A percentile compares a stretch with the other conserved stretches of the same genome.
phyloP scores from a whole-genome alignment of 2,113 vertebrate genomes.

The Rhinolophus sinicus region DNA sequence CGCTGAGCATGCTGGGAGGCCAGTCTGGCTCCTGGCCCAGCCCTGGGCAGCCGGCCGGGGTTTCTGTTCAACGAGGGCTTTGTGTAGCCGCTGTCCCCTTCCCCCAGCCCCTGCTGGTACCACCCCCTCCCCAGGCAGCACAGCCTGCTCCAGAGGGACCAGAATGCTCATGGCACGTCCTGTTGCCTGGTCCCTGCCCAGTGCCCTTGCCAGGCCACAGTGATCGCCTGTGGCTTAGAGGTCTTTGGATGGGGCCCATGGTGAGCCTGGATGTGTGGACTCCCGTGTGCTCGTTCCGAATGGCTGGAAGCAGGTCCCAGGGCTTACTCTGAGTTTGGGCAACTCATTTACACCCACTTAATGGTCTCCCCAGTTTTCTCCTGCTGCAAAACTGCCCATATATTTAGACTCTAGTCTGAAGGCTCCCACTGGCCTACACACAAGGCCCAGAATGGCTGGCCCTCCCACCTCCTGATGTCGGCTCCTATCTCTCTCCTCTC shows the following conservation, averaged over 20 bases:
- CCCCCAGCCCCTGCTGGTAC: neutral
- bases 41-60: neutral
- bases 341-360: neutral
- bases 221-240: neutral
- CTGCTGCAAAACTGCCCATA: neutral
- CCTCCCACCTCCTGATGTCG: rapidly evolving
- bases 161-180: neutral
- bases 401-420: neutral
- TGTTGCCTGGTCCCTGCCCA: neutral
- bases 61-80: slow-evolving; percentile 50
- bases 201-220: neutral
- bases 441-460: rapidly evolving
- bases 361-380: neutral
- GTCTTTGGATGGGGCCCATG: neutral
- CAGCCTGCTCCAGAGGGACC: neutral
- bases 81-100: slow-evolving; percentile 23
- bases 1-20: neutral
- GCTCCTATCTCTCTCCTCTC: neutral
- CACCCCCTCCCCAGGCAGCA: neutral
- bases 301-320: neutral
- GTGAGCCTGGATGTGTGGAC: neutral
- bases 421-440: neutral
- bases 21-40: slow-evolving; percentile 41
- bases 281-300: too few relatives aligned
- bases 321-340: neutral